Conservation (phyloP, 2,888 invertebrate genomes). For the Amiota minor region DNA sequence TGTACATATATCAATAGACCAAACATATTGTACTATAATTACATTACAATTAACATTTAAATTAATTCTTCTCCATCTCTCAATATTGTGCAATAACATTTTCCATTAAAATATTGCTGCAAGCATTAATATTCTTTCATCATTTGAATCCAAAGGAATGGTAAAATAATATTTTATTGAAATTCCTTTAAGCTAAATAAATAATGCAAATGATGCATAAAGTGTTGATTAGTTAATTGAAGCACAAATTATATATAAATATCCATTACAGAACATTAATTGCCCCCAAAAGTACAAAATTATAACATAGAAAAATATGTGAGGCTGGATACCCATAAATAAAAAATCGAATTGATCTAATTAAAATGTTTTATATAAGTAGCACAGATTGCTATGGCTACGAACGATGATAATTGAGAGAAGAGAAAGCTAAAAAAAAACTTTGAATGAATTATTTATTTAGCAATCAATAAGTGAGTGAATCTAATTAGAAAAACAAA, state of each 20-base stretch:
- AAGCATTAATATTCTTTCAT: too few species aligned
- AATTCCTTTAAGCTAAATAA: background rate
- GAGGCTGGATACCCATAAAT: background rate
- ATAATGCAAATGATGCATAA: constrained; percentile 22
- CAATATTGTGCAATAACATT: too few species aligned
- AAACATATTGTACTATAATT: too few species aligned
- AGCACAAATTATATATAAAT: background rate
- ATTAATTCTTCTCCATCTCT: too few species aligned
- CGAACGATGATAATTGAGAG: background rate
- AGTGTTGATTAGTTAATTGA: constrained; percentile 20
- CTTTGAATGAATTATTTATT: too few species aligned
- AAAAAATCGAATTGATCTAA: background rate
- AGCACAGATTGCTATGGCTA: background rate
- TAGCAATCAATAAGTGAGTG: too few species aligned
- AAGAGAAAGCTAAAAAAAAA: background rate
- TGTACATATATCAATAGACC: too few species aligned
- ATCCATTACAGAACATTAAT: background rate
- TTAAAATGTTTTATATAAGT: background rate
- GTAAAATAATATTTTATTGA: background rate
- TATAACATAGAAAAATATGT: background rate
- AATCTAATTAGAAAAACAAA: too few species aligned
- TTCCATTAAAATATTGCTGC: too few species aligned
- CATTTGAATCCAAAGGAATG: too few species aligned
- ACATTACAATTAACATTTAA: too few species aligned
- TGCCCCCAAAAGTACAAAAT: background rate